Evolutionary conservation across 2,797 vertebrate species (phyloP).

Genomic region (Gadopsis bispinosus): DNA sequence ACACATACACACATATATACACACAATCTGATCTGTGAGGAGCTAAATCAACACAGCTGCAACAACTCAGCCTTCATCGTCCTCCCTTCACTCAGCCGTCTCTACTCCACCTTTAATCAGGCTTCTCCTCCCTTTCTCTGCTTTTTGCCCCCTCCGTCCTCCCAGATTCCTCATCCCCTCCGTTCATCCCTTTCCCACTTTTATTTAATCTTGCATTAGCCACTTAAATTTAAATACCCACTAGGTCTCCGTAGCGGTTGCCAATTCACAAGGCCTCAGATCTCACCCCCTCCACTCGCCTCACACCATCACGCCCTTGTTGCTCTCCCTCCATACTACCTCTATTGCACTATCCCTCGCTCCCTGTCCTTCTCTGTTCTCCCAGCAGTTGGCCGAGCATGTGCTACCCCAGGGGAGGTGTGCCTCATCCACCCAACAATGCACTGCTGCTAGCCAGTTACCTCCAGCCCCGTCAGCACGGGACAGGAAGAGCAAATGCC

Average conservation of each 20-base stretch:
- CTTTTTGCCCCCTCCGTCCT: conserved; percentile 50
- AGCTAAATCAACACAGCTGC: conserved; percentile 82
- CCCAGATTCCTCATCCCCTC: conserved; percentile 14
- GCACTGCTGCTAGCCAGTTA: conserved; percentile 49
- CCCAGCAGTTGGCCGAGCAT: conserved; percentile 50
- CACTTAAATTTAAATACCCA: conserved; percentile 47
- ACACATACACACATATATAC: conserved; percentile 3
- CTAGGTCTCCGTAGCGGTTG: conserved; percentile 28
- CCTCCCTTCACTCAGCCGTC: conserved; percentile 52
- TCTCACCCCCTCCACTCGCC: conserved; percentile 25
- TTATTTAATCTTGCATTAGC: conserved; percentile 62
- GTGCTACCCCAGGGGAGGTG: conserved; percentile 47
- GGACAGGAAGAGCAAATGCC: conserved; percentile 73
- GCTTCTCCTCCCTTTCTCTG: conserved; percentile 50
- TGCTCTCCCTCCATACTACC: conserved; percentile 14
- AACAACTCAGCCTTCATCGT: conserved; percentile 62
- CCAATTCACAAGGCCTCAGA: conserved; percentile 33
- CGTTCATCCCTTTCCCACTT: conserved; percentile 30
- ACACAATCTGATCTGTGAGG: conserved; percentile 51
- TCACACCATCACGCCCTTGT: conserved; percentile 32
- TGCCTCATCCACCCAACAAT: conserved; percentile 55
- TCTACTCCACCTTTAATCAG: conserved; percentile 66
- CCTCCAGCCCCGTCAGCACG: conserved; percentile 65
- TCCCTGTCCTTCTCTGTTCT: conserved; percentile 53
- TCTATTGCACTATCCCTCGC: conserved; percentile 1